A percentile compares a stretch with the other conserved stretches of the same genome.
Conservation (phyloP, 2,113 vertebrate genomes). For the Coreoperca whiteheadi region DNA sequence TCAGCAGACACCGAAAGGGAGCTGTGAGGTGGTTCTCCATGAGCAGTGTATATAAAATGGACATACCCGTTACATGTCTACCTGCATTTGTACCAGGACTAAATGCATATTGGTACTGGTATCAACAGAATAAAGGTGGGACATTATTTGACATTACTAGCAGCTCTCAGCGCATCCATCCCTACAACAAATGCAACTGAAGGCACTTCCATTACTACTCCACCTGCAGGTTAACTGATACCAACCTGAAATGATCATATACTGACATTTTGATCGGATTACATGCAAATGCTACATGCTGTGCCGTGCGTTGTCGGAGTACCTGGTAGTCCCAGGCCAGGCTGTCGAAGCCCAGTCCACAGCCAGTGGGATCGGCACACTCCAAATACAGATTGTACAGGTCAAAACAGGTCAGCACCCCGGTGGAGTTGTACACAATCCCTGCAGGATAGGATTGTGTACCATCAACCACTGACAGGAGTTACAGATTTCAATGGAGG, state of each 20-base stretch:
- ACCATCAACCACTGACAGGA: neutral
- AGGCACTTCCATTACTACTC: neutral
- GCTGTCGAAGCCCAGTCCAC: slow-evolving; percentile 85
- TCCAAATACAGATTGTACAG: slow-evolving; percentile 86
- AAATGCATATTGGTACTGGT: neutral
- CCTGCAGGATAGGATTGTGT: slow-evolving; percentile 72
- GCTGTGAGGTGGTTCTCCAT: no score
- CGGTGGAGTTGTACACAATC: slow-evolving; percentile 92
- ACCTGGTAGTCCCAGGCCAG: slow-evolving; percentile 98
- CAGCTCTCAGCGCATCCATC: neutral
- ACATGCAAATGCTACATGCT: neutral
- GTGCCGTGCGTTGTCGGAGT: neutral
- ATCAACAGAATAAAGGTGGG: neutral
- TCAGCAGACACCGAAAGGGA: no score
- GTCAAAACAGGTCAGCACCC: slow-evolving; percentile 81
- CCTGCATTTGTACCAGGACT: neutral
- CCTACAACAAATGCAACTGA: neutral
- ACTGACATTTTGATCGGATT: neutral
- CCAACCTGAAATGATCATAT: neutral
- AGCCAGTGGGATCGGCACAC: slow-evolving; percentile 94
- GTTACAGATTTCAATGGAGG: neutral
- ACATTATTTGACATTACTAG: neutral
- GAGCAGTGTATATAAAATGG: neutral
- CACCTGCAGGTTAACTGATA: no score
- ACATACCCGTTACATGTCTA: neutral